Evolutionary conservation across 2,888 invertebrate species (phyloP), one percentile per base, ranked within the genome.

Genomic region (Tenthredo amoena): DNA sequence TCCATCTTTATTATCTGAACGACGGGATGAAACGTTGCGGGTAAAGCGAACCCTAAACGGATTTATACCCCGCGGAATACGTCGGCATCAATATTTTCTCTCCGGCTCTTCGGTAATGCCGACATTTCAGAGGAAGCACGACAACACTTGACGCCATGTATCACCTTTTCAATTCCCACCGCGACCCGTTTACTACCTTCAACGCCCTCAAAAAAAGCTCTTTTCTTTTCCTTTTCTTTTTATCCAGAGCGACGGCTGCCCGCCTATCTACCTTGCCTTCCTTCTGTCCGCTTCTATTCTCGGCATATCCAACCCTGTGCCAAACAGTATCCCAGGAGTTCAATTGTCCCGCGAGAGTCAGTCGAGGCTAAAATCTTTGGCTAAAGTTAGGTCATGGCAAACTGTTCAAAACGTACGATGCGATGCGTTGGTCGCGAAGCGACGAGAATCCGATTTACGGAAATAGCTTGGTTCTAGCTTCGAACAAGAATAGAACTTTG

Each of bases 91-190:
- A 83, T 81, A 81, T 81, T 83, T 83, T 71, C 50, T 47, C 43
- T 47, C 18, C 81, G 81, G 81, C 40, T 62, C 71, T 83, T 71
- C 68, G 81, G 83, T 83, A 83, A 83, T 83, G 31, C 68, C 47
- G 68, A 31, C 83, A 83, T 83, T 83, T 68, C 68, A 43, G 68
- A 62, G n/a, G 34, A 83, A 83, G 68, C 47, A 71, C 83, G 68
- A 50, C 83, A 71, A 71, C 83, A 83, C 83, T 83, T 83, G 83
- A 83, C 68, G 71, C 83, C 31, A 71, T 71, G 83, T 83, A 83
- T 83, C 83, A 83, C 83, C 83, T 71, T 83, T 83, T 83, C 83
- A 83, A 83, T 83, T 83, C 83, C 83, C 68, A 83, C 43, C 31
- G 68, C 65, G 68, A 68, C 83, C 83, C 83, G 58, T 58, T 58